Base-by-base conservation (phyloP, 2,113 vertebrate species). In the Tragelaphus strepsiceros region DNA sequence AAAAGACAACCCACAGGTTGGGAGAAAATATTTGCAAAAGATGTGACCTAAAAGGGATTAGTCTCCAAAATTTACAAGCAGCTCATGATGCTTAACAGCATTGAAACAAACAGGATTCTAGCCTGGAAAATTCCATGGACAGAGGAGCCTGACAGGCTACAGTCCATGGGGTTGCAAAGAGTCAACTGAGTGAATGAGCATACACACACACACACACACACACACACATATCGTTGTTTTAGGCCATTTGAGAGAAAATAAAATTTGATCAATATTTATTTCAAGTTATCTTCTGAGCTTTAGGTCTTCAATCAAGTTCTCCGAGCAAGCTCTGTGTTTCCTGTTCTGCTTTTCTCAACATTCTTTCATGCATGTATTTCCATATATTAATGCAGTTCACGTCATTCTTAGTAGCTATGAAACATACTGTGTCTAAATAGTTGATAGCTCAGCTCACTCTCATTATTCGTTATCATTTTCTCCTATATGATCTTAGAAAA, bases 211-310 rank as follows among this genome's bases (percentile, higher is more conserved):
- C 9, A 35, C 35, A 43, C 35, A 22, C 19, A 71, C 64, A 71
- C 9, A 35, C 35, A 43, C 35, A 13, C 11, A 43, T 5, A 13
- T 24, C 10, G 46, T 80, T 15, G 13, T 64, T 32, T 67, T 90
- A 56, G 88, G 67, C 85, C 39, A 78, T 16, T 80, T 54, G 59
- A 39, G 21, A 95, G n/a, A 94, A 94, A 91, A 77, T 64, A 93
- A 94, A 94, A 77, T 19, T 88, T 64, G 21, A 67, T 49, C 24
- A 51, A 53, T 59, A 87, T 90, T 94, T 89, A 95, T 90, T 95
- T 58, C 61, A 95, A 67, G 80, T 87, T 61, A 30, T 90, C 80
- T 71, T 39, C 81, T 92, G 71, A 77, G 51, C 26, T 62, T 71
- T 92, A 56, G 35, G 39, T 49, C 71, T 87, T 90, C 88, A 82